Evolutionary conservation across 2,113 vertebrate genomes (phyloP).

Genomic region (Takifugu flavidus): DNA sequence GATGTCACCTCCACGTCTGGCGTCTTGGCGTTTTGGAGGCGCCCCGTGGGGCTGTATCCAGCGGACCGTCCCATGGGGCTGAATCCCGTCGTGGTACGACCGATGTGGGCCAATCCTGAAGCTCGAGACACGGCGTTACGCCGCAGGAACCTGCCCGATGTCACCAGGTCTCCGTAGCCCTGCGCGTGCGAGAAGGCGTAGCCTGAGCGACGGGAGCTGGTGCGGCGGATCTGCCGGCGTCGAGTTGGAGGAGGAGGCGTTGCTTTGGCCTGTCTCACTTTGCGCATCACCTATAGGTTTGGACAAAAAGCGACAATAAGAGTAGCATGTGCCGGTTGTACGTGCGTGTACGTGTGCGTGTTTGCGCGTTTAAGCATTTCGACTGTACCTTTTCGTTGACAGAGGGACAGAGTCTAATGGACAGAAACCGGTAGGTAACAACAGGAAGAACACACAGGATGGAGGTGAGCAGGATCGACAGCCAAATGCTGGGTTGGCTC

Average conservation of each 20-base stretch:
- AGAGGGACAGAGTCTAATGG: conserved; percentile 77
- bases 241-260: conserved; percentile 59
- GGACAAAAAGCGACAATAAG: not conserved
- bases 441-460: conserved; percentile 85
- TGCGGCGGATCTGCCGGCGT: conserved; percentile 67
- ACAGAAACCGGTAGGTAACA: conserved; percentile 80
- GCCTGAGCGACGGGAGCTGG: conserved; percentile 82
- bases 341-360: no score
- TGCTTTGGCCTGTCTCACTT: conserved; percentile 78
- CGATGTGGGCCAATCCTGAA: conserved; percentile 42
- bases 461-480: conserved; percentile 83
- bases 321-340: no score
- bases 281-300: conserved; percentile 76
- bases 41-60: conserved; percentile 73
- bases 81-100: conserved; percentile 59
- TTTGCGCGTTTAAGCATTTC: not conserved
- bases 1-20: conserved; percentile 64
- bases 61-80: conserved; percentile 73
- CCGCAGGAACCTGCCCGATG: conserved; percentile 82
- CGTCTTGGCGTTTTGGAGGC: conserved; percentile 55
- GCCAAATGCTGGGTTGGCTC: conserved; percentile 82
- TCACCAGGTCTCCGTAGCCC: conserved; percentile 91
- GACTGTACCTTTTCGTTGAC: conserved; percentile 81
- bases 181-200: conserved; percentile 93
- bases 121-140: conserved; percentile 45